These are phyloP conservation scores for Polyergus mexicanus DNA, from an alignment of 1,140 invertebrate species.

Conservation along the genomic window DNA sequence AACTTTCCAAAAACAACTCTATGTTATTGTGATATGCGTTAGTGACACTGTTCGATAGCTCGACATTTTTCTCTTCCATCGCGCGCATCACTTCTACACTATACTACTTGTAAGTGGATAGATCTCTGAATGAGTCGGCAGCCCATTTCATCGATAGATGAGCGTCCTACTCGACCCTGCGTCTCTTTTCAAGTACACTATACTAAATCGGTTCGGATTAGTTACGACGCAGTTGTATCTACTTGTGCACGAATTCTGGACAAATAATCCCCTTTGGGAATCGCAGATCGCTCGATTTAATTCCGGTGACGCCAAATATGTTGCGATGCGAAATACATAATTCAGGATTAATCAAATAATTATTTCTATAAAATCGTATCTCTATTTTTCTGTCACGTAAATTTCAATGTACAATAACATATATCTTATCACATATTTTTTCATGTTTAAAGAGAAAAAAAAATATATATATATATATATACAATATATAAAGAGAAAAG, in stretches of 20 bases:
- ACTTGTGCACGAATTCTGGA: constrained; percentile 11
- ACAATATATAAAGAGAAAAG: not conserved
- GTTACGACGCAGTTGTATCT: constrained; percentile 40
- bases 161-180: not conserved
- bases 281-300: constrained; percentile 33
- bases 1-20: constrained; percentile 54
- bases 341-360: constrained; percentile 15
- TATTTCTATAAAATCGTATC: not conserved
- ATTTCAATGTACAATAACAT: not conserved
- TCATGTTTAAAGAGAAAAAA: not conserved
- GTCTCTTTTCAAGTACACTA: constrained; percentile 66
- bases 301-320: not conserved
- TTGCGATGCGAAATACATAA: not conserved
- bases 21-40: constrained; percentile 8
- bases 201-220: constrained; percentile 65
- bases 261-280: constrained; percentile 46
- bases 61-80: constrained; percentile 6
- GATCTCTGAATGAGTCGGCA: constrained; percentile 63
- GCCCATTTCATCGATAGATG: constrained; percentile 59
- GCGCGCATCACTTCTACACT: not conserved
- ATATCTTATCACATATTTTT: not conserved
- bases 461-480: not conserved
- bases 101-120: constrained; percentile 29
- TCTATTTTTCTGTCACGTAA: not conserved
- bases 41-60: constrained; percentile 15